These are phyloP conservation scores for Phylloscopus collybita DNA, from an alignment of 2,797 vertebrate species.

Conservation along the genomic window DNA sequence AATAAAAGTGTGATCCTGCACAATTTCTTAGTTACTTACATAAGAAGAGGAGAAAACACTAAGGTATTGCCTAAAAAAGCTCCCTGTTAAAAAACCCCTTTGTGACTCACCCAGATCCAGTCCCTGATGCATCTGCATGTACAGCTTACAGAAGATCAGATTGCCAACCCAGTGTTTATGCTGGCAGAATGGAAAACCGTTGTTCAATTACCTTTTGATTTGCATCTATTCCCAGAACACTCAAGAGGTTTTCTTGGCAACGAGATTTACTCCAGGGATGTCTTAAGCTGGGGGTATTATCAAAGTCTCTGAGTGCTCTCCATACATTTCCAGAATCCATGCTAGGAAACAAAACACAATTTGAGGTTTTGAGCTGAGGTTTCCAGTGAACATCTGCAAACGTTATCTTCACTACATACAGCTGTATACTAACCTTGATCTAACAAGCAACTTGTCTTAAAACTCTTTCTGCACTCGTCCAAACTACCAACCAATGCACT, in stretches of 20 bases:
- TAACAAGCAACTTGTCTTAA: neutral
- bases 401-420: neutral
- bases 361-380: neutral
- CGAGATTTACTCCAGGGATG: constrained; percentile 56
- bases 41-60: neutral
- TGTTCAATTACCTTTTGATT: constrained; percentile 69
- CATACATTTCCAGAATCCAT: constrained; percentile 60
- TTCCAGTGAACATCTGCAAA: neutral
- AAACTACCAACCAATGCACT: neutral
- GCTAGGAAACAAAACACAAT: constrained; percentile 46
- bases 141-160: neutral
- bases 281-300: neutral
- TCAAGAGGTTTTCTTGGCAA: constrained; percentile 66
- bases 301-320: constrained; percentile 53
- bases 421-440: neutral
- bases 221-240: constrained; percentile 68
- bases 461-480: neutral
- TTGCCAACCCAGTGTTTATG: neutral
- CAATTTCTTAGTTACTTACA: neutral
- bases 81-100: neutral
- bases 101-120: neutral
- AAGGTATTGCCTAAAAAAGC: neutral
- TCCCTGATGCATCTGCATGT: neutral
- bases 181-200: neutral
- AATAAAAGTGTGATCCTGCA: neutral